phyloP scores from a whole-genome alignment of 2,113 vertebrate genomes.

The Sminthopsis crassicaudata region DNA sequence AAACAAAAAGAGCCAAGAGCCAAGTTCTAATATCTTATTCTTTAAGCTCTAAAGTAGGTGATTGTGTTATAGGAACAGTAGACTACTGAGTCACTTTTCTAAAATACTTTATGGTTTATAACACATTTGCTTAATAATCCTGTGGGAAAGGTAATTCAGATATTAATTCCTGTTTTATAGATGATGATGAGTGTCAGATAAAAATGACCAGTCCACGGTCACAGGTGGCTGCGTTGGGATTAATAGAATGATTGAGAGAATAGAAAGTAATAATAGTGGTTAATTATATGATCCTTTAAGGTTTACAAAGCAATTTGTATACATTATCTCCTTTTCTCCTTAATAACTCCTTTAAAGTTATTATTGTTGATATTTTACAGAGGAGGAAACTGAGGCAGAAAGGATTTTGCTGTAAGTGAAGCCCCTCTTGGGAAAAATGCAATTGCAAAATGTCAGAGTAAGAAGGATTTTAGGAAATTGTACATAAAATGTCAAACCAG shows the following conservation, averaged over 20 bases:
- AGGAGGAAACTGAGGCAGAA: neutral
- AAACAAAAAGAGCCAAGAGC: neutral
- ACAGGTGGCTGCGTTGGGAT: neutral
- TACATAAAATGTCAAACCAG: neutral
- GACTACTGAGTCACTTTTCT: neutral
- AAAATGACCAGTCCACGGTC: neutral
- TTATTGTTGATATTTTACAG: too few relatives aligned
- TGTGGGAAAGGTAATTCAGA: neutral
- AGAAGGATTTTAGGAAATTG: neutral
- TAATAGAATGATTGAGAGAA: neutral
- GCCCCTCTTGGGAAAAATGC: neutral
- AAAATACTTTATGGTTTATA: neutral
- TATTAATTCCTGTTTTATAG: neutral
- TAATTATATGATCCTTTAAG: too few relatives aligned
- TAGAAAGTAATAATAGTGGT: too few relatives aligned
- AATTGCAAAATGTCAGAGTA: neutral
- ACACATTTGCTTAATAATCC: neutral
- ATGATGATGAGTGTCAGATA: neutral
- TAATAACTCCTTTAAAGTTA: too few relatives aligned
- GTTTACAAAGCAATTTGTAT: too few relatives aligned
- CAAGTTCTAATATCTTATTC: neutral
- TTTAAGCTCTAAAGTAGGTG: neutral
- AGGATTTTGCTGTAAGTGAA: neutral
- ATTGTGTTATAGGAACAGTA: neutral
- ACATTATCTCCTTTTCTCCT: too few relatives aligned